phyloP scores from a whole-genome alignment of 2,113 vertebrate species.

The Carlito syrichta region DNA sequence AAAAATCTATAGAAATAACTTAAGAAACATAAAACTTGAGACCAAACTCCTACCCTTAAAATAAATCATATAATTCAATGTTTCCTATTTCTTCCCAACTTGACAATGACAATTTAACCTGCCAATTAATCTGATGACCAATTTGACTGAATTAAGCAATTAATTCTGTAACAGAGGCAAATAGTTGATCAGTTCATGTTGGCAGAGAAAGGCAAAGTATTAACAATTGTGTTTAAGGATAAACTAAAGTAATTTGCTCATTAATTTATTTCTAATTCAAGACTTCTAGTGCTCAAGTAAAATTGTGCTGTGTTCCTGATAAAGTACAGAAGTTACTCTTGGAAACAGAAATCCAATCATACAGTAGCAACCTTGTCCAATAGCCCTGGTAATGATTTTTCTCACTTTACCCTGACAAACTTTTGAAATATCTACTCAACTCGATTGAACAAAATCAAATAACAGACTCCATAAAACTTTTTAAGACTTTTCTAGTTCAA shows the following conservation, averaged over 20 bases:
- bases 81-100: neutral
- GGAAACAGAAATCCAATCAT: neutral
- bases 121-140: neutral
- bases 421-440: neutral
- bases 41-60: neutral
- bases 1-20: neutral
- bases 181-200: neutral
- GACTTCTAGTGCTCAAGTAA: neutral
- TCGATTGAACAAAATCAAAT: neutral
- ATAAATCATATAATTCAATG: neutral
- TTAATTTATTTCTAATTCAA: neutral
- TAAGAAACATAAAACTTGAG: neutral
- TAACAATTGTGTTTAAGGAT: neutral
- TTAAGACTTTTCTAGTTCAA: neutral
- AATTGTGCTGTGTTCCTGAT: neutral
- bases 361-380: neutral
- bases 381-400: neutral
- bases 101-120: neutral
- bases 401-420: neutral
- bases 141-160: neutral
- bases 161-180: neutral
- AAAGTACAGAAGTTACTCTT: neutral
- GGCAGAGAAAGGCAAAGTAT: neutral
- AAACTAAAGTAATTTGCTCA: neutral
- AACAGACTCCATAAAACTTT: neutral